Evolutionary conservation across 2,113 vertebrate genomes (phyloP), one percentile per base, ranked within the genome.

Genomic region (Saguinus imperator): DNA sequence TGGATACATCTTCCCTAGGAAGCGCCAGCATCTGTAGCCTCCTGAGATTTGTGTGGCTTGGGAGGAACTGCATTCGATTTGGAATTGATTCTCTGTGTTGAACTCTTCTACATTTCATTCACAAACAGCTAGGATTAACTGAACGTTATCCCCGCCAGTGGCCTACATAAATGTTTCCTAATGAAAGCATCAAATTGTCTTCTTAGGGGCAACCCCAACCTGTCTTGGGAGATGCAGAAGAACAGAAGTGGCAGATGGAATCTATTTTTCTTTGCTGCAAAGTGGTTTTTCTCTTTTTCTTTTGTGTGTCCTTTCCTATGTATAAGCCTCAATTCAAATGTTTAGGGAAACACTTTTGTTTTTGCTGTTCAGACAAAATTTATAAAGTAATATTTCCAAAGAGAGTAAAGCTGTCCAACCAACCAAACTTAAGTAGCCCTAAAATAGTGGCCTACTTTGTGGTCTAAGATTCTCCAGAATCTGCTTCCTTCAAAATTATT

Each of bases 101-200:
- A 98, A 97, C 83, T 57, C 76, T 32, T 81, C 48, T 87, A 66
- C 32, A 64, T 97, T 98, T 98, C 90, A 98, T 98, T 98, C 97
- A 98, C 87, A 97, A 95, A 79, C 80, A 96, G 73, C 94, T 43
- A 81, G 87, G 93, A 98, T 98, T 98, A 97, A 96, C 87, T 76
- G 94, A 97, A 96, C 70, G 96, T 97, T 94, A 35, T 73, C 35
- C 94, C 80, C 83, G 64, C 32, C 68, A 16, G 50, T 66, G 37
- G 43, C 58, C 97, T 95, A 72, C 21, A 66, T 96, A 91, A 55
- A 95, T 18, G 23, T 89, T 98, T 96, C 79, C 92, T 97, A 96
- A 96, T 80, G 68, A 98, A 97, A 66, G 37, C 91, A 77, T 64
- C 94, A 45, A 58, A 96, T 35, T 88, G 81, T 64, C 72, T 58